phyloP scores from a whole-genome alignment of 1,140 invertebrate species.

The Physella acuta region DNA sequence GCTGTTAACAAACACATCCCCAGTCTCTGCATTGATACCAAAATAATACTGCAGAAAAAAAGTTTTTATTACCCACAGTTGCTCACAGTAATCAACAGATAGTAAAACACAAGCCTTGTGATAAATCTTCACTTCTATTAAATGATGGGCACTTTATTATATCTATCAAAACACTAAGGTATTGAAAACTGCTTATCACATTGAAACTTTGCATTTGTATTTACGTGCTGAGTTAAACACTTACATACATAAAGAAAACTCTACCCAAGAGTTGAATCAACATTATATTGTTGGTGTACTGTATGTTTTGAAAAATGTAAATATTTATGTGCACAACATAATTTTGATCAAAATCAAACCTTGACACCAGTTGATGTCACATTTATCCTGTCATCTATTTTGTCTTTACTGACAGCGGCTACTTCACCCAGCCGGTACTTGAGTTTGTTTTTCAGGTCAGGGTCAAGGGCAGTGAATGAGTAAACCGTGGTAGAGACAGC shows the following conservation, averaged over 20 bases:
- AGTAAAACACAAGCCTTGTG: not conserved
- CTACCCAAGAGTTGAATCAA: no score
- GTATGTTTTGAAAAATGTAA: no score
- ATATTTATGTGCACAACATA: no score
- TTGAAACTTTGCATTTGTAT: no score
- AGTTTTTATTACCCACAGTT: not conserved
- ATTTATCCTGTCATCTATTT: conserved; percentile 32
- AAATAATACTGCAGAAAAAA: conserved; percentile 44
- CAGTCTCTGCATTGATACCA: conserved; percentile 33
- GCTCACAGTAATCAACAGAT: not conserved
- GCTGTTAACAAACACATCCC: conserved; percentile 31
- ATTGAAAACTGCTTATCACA: no score
- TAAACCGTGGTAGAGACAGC: conserved; percentile 20
- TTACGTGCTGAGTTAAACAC: no score
- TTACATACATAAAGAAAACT: no score
- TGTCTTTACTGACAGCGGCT: conserved; percentile 31
- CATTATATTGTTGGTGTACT: no score
- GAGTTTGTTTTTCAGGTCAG: conserved; percentile 33
- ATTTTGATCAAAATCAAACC: no score
- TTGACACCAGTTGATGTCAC: conserved; percentile 21
- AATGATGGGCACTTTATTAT: no score
- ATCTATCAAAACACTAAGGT: no score
- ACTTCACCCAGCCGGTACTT: conserved; percentile 32
- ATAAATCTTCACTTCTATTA: not conserved
- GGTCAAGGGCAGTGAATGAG: conserved; percentile 36